Evolutionary conservation across 1,140 invertebrate species (phyloP).

Genomic region (Bombus fervidus): DNA sequence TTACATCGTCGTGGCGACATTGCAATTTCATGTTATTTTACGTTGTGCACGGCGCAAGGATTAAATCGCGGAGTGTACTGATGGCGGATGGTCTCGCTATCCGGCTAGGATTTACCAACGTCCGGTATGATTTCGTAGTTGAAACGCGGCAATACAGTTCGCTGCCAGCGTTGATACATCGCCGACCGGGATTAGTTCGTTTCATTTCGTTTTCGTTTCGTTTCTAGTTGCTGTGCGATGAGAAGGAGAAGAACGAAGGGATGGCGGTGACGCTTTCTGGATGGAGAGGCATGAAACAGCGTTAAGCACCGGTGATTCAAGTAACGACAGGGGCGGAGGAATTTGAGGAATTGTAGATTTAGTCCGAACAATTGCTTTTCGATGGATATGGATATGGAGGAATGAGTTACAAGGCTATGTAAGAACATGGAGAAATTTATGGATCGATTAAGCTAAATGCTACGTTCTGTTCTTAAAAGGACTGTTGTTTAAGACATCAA

Average conservation of each 20-base stretch:
- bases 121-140: constrained; percentile 47
- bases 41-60: constrained; percentile 42
- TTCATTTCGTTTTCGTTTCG: constrained; percentile 15
- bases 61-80: constrained; percentile 59
- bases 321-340: background rate
- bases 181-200: constrained; percentile 31
- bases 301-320: background rate
- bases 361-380: background rate
- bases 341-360: background rate
- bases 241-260: background rate
- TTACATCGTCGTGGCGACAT: constrained; percentile 37
- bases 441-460: no score
- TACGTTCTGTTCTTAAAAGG: no score
- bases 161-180: constrained; percentile 11
- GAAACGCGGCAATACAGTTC: constrained; percentile 36
- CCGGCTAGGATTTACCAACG: constrained; percentile 47
- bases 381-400: background rate
- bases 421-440: background rate
- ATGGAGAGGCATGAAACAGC: background rate
- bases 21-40: constrained; percentile 67
- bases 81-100: constrained; percentile 40
- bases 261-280: background rate
- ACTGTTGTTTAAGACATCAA: no score
- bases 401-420: background rate
- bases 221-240: background rate